Base-by-base conservation (phyloP, 2,888 invertebrate species). In the Apamea sordens region DNA sequence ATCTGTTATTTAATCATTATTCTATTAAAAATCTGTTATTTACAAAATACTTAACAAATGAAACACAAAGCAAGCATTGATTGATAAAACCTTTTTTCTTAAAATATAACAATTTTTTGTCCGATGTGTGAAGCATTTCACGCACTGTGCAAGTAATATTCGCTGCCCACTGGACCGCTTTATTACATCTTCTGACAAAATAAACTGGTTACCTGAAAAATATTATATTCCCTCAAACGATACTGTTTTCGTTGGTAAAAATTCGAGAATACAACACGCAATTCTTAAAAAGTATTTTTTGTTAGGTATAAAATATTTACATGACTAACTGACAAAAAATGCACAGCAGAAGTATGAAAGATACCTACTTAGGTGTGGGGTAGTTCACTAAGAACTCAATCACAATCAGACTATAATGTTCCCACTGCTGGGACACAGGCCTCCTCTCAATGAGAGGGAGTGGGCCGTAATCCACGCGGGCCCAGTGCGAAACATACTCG, bases 181-280 rank as follows among this genome's bases (percentile, higher is more conserved):
- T 80, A 88, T 89, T 88, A 82, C 86, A 73, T 81, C 81, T 88
- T 76, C 65, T 59, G 73, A 67, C 77, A 85, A 77, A 80, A 85
- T 84, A 76, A 84, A 80, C 36, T 76, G 41, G 69, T 59, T 65
- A 69, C 47, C 65, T n/a, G 56, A 61, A 78, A 78, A 79, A 76
- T 56, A 0, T 47, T 56, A 0, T 47, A 15, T 59, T 56, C 44
- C 32, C 18, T n/a, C 28, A 64, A 59, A 71, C 32, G 8, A 56
- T 44, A 28, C n/a, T 36, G 15, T 13, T 71, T 72, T 68, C 18
- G 21, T 13, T 11, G 64, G 36, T 5, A 36, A 64, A 64, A 5
- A 64, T 64, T 21, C 1, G 5, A 64, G 21, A 64, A 36, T 64
- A 36, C 5, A 36, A 1, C 11, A 32, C 13, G 21, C 28, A 21